phyloP scores from a whole-genome alignment of 2,113 vertebrate genomes.

The Mobula birostris region DNA sequence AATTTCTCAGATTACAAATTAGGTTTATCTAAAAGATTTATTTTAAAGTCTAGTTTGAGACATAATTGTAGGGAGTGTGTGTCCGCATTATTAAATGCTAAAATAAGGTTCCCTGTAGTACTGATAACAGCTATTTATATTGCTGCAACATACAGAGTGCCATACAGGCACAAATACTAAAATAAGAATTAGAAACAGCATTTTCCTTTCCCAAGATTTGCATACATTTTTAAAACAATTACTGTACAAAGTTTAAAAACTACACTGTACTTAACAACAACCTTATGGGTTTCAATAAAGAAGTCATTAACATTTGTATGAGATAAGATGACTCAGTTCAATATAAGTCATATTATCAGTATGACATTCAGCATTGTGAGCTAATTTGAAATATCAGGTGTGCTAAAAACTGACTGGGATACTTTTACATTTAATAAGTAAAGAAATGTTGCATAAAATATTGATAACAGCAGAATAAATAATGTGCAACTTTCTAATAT shows the following conservation, averaged over 20 bases:
- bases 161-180: not conserved
- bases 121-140: not conserved
- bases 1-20: not conserved
- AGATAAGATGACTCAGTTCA: not conserved
- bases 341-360: not conserved
- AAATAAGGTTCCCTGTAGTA: too few relatives aligned
- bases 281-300: not conserved
- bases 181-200: not conserved
- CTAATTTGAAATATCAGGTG: not conserved
- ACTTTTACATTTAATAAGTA: not conserved
- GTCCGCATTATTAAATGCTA: not conserved
- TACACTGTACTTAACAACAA: not conserved
- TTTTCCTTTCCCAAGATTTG: not conserved
- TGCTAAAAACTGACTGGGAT: not conserved
- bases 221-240: not conserved
- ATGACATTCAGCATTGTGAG: not conserved
- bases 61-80: not conserved
- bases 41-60: slow-evolving; percentile 5
- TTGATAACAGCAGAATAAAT: not conserved
- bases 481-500: not conserved
- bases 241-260: not conserved
- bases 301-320: not conserved
- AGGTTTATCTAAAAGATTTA: not conserved
- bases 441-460: not conserved
- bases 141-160: not conserved